Conservation (phyloP, 2,797 vertebrate genomes). For the Rhinoraja longicauda region DNA sequence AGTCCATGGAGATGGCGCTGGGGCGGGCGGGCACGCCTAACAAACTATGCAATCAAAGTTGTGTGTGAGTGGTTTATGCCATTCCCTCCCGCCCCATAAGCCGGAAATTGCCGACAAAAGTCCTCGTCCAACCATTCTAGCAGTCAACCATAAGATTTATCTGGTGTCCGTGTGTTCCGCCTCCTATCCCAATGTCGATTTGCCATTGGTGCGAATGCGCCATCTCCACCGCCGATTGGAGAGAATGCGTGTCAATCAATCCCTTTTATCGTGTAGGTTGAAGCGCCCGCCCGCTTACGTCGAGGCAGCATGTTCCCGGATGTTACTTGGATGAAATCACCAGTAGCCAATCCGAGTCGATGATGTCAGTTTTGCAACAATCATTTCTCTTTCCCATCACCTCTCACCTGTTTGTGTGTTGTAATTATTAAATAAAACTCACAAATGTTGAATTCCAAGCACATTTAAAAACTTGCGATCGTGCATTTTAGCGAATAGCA, state of each 20-base stretch:
- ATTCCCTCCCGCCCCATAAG: neutral
- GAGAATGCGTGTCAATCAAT: neutral
- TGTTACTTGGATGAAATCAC: conserved; percentile 26
- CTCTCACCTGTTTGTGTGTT: neutral
- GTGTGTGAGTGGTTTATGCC: neutral
- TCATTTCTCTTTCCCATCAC: too few relatives aligned
- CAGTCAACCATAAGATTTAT: conserved; percentile 12
- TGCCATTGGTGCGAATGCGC: neutral
- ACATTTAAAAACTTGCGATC: neutral
- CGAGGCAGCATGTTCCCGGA: neutral
- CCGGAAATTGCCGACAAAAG: neutral
- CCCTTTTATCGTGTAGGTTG: neutral
- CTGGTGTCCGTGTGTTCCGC: neutral
- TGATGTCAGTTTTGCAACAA: neutral
- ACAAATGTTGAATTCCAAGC: neutral
- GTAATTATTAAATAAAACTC: neutral
- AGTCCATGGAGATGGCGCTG: neutral
- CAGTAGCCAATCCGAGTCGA: conserved; percentile 13
- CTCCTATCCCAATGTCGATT: neutral
- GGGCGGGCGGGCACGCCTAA: neutral
- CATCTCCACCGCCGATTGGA: neutral
- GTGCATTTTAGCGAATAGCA: neutral
- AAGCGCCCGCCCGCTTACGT: too few relatives aligned
- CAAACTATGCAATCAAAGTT: neutral
- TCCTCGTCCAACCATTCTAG: neutral